These are phyloP conservation scores for Henicopernis longicauda DNA, from an alignment of 2,113 vertebrate species.

Conservation along the genomic window DNA sequence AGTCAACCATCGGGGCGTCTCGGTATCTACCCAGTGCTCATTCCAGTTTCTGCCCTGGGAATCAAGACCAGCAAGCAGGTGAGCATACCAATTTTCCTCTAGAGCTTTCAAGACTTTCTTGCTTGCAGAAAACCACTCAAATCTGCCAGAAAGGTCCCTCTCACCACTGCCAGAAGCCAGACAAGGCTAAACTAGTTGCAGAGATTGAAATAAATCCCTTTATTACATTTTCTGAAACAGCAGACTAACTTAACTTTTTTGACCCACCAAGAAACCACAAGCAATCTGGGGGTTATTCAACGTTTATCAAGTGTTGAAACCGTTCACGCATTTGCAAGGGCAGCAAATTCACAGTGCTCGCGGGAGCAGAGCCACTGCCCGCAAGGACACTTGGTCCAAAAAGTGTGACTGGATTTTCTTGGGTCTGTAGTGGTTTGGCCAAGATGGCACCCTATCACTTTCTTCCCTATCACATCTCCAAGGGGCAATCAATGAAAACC, in stretches of 20 bases:
- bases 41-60: background rate
- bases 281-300: background rate
- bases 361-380: background rate
- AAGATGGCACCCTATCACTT: background rate
- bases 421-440: background rate
- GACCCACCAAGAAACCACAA: background rate
- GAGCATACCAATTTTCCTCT: background rate
- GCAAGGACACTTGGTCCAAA: background rate
- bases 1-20: background rate
- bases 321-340: background rate
- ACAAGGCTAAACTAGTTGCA: background rate
- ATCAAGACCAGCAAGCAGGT: background rate
- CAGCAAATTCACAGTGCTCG: background rate
- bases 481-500: background rate
- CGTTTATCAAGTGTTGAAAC: background rate
- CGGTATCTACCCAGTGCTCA: background rate
- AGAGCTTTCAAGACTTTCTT: background rate
- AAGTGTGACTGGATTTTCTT: background rate
- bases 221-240: background rate
- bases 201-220: background rate
- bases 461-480: background rate
- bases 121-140: background rate
- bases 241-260: background rate
- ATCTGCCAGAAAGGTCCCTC: background rate
- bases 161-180: background rate